Evolutionary conservation across 1,140 invertebrate genomes (phyloP), one percentile per base, ranked within the genome.

Genomic region (Magallana angulata): DNA sequence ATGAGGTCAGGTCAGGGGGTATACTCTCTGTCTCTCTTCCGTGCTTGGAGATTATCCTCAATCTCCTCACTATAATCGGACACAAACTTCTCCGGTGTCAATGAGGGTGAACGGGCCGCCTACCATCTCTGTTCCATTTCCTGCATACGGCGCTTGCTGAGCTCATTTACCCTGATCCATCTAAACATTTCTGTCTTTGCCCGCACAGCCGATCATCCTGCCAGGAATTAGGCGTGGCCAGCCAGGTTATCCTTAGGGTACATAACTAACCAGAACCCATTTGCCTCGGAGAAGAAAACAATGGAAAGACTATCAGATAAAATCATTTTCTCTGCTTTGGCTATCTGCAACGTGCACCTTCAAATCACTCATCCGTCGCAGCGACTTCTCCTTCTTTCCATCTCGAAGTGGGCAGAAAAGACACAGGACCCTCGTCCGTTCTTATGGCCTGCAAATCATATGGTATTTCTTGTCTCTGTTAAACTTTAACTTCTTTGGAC

Each of bases 381-480:
- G n/a, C 0, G 82, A 16, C 56, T 83, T 83, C 48, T 83, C 82
- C n/a, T 24, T 4, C 56, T 83, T 83, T 11, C 82, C 82, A 14
- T 83, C 82, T 7, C n/a, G 56, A 5, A 57, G 14, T 14, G 48
- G 48, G 57, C 86, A 87, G 36, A 81, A 84, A 0, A 60, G 86
- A 57, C 86, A 84, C 1, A 87, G n/a, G 4, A 87, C 62, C 12
- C 86, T 48, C 36, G 83, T 16, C 11, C 57, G 57, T 14, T 80
- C 76, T 84, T 87, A 81, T 2, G 57, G 56, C 56, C 60, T 12
- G 7, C 76, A 59, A 24, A 80, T 7, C 82, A 24, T 24, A 24
- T 24, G 24, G 24, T 24, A 24, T 24, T 24, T 24, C 24, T 24
- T 24, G 9, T 86, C 76, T 12, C 57, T 60, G 14, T 86, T 81